Conservation (phyloP, 1,140 invertebrate genomes). For the Neodiprion virginianus region DNA sequence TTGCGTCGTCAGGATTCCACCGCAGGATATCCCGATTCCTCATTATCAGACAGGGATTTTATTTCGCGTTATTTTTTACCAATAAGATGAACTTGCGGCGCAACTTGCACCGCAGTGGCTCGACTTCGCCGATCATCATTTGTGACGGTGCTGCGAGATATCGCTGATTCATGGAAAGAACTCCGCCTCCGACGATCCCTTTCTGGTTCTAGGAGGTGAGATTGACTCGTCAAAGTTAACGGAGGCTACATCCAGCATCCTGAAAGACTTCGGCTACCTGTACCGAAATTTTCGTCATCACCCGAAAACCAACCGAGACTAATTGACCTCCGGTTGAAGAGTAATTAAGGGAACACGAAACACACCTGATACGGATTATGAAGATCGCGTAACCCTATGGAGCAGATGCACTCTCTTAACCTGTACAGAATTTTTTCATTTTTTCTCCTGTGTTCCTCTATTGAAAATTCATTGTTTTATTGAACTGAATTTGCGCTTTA, state of each 20-base stretch:
- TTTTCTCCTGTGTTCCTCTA: too few species aligned
- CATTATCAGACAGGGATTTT: not conserved
- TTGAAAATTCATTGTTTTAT: too few species aligned
- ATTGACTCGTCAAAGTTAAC: slow-evolving; percentile 58
- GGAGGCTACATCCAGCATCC: slow-evolving; percentile 23
- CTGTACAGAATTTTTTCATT: too few species aligned
- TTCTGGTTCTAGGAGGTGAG: slow-evolving; percentile 28
- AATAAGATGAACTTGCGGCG: not conserved
- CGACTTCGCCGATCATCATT: not conserved
- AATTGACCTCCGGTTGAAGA: not conserved
- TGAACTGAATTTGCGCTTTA: too few species aligned
- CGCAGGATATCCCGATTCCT: not conserved
- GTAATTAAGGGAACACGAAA: not conserved
- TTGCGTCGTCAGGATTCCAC: not conserved
- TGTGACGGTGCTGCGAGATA: slow-evolving; percentile 38
- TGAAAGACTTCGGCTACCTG: not conserved
- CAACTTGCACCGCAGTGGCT: not conserved
- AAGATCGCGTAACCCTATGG: too few species aligned
- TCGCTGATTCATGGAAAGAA: slow-evolving; percentile 56
- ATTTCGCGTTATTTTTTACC: too few species aligned
- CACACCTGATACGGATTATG: too few species aligned
- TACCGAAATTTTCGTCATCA: not conserved
- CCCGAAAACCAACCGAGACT: not conserved
- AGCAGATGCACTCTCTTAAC: not conserved
- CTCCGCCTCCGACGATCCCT: slow-evolving; percentile 8